These are phyloP conservation scores for Syritta pipiens DNA, from an alignment of 2,888 invertebrate genomes.

Conservation along the genomic window DNA sequence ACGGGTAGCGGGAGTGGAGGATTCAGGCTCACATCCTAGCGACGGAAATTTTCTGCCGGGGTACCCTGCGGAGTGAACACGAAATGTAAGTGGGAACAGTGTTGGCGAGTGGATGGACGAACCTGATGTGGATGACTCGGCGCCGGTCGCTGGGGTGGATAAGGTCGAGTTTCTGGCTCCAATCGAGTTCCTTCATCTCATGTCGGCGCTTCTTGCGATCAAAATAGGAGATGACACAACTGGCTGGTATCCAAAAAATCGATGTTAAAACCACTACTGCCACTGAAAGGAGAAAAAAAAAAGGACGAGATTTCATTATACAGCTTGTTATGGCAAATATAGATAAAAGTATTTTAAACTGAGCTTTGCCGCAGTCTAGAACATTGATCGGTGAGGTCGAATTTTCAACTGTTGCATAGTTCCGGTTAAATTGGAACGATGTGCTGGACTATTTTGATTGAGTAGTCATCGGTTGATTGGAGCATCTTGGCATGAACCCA, in stretches of 20 bases:
- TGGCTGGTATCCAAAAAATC: slow-evolving; percentile 96
- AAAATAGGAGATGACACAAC: slow-evolving; percentile 91
- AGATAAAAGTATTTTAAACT: too few relatives aligned
- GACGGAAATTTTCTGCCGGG: slow-evolving; percentile 78
- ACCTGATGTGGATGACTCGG: slow-evolving; percentile 85
- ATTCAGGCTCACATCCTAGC: slow-evolving; percentile 74
- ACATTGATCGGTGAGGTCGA: too few relatives aligned
- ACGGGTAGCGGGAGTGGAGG: background rate
- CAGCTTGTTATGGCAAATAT: too few relatives aligned
- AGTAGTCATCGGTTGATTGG: too few relatives aligned
- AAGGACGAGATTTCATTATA: background rate
- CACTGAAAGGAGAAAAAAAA: slow-evolving; percentile 72
- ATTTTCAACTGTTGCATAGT: too few relatives aligned
- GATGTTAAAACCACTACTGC: slow-evolving; percentile 93
- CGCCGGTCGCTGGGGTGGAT: slow-evolving; percentile 87
- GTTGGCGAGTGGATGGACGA: background rate
- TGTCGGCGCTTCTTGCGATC: slow-evolving; percentile 87
- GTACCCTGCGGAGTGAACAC: slow-evolving; percentile 74
- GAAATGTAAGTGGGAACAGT: background rate
- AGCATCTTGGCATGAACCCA: too few relatives aligned
- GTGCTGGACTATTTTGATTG: too few relatives aligned
- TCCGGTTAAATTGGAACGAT: too few relatives aligned
- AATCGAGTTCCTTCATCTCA: slow-evolving; percentile 86
- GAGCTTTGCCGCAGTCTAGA: too few relatives aligned
- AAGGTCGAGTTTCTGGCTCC: slow-evolving; percentile 85